Conservation (phyloP, 2,888 invertebrate species). For the Phymatocera aterrima region DNA sequence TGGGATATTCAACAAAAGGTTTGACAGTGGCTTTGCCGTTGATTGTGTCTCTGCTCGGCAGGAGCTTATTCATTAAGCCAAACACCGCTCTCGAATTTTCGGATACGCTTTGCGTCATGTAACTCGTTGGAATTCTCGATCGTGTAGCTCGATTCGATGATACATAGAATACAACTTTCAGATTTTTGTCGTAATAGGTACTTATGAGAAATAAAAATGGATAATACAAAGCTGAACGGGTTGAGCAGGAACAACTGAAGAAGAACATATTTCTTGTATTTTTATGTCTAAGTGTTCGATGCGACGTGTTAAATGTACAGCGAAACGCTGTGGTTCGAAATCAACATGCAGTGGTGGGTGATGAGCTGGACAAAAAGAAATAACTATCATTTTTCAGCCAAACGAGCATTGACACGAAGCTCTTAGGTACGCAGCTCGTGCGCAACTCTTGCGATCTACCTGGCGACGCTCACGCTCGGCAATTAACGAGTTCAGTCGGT, state of each 20-base stretch:
- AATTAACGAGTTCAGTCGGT: constrained; percentile 42
- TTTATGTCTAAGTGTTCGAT: background rate
- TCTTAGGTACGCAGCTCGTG: constrained; percentile 43
- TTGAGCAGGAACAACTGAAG: background rate
- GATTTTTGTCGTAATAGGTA: background rate
- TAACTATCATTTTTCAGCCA: constrained; percentile 16
- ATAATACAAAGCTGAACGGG: background rate
- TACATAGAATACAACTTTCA: background rate
- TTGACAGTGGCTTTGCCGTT: background rate
- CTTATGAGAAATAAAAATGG: background rate
- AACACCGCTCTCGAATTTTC: background rate
- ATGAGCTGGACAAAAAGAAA: background rate
- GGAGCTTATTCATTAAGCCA: constrained; percentile 6
- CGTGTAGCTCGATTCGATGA: background rate
- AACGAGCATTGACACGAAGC: constrained; percentile 39
- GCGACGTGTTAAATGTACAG: background rate
- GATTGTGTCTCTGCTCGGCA: constrained; percentile 9
- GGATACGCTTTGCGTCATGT: background rate
- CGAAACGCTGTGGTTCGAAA: background rate
- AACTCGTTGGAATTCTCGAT: background rate
- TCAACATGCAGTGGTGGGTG: constrained; percentile 3
- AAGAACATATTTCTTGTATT: background rate
- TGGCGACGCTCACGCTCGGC: constrained; percentile 37
- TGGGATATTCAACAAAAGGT: background rate
- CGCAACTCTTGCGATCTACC: constrained; percentile 41